Conservation (phyloP, 1,140 invertebrate species). For the Trissolcus basalis region DNA sequence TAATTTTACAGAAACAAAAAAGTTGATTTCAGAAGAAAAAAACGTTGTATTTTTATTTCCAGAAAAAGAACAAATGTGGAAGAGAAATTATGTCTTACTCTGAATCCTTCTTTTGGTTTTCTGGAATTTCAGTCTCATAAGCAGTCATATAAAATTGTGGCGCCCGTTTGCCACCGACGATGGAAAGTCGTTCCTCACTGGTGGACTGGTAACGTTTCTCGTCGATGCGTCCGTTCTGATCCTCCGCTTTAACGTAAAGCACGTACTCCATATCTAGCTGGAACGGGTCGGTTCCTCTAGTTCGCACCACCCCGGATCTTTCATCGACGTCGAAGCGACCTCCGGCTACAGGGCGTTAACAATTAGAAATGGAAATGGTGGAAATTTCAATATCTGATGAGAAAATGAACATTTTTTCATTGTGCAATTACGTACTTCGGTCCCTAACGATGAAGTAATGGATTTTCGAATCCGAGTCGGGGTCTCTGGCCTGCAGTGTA, state of each 20-base stretch:
- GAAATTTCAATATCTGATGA: too few relatives aligned
- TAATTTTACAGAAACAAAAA: too few relatives aligned
- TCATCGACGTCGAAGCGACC: constrained; percentile 92
- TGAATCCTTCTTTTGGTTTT: constrained; percentile 96
- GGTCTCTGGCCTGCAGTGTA: constrained; percentile 94
- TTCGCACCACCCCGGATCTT: constrained; percentile 93
- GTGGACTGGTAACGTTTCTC: constrained; percentile 93
- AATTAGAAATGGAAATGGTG: too few relatives aligned
- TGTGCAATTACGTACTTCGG: constrained; percentile 77
- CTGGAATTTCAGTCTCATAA: constrained; percentile 95
- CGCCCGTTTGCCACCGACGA: constrained; percentile 93
- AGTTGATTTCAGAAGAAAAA: too few relatives aligned
- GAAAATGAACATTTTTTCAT: too few relatives aligned
- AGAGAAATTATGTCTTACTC: constrained; percentile 80
- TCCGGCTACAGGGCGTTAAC: constrained; percentile 75
- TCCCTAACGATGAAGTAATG: constrained; percentile 96
- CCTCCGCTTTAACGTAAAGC: constrained; percentile 95
- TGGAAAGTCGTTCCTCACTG: constrained; percentile 91
- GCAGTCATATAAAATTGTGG: constrained; percentile 96
- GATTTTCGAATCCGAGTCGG: constrained; percentile 95
- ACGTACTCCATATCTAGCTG: constrained; percentile 97
- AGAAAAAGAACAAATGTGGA: too few relatives aligned
- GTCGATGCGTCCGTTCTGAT: constrained; percentile 93
- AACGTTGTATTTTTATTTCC: too few relatives aligned
- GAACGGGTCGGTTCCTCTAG: constrained; percentile 91